Percentiles rank a stretch among this genome's conserved stretches.
Evolutionary conservation across 2,113 vertebrate genomes (phyloP).

Genomic region (Rhegmatorhina hoffmannsi): DNA sequence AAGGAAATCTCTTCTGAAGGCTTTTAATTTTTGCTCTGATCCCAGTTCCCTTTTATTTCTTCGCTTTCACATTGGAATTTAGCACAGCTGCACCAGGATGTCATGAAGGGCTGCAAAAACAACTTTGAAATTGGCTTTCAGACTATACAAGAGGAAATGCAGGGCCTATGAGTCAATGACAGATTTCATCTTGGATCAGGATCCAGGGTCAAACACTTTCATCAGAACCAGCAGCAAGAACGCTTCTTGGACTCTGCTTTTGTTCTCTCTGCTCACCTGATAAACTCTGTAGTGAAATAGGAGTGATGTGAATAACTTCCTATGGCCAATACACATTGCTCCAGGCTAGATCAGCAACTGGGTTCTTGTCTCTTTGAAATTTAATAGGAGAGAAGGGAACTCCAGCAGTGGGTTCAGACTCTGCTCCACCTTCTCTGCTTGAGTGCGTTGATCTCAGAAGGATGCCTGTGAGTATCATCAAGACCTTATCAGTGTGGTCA

Average conservation of each 20-base stretch:
- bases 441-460: neutral
- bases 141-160: constrained; percentile 54
- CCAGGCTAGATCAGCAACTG: neutral
- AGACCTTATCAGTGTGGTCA: neutral
- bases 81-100: constrained; percentile 45
- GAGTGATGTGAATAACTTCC: neutral
- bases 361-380: neutral
- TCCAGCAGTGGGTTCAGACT: neutral
- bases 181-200: constrained; percentile 25
- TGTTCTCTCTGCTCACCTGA: neutral
- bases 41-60: neutral
- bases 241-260: neutral
- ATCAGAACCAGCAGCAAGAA: neutral
- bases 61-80: neutral
- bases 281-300: neutral
- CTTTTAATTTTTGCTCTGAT: neutral
- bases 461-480: neutral
- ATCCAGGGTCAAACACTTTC: constrained; percentile 34
- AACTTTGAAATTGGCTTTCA: constrained; percentile 48
- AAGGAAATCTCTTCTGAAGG: neutral
- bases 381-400: neutral
- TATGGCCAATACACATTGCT: neutral
- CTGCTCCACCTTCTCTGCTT: neutral
- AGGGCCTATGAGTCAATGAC: constrained; percentile 24
- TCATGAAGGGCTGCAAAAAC: neutral